These are phyloP conservation scores for Tragelaphus strepsiceros DNA, from an alignment of 2,113 vertebrate genomes.

Conservation along the genomic window DNA sequence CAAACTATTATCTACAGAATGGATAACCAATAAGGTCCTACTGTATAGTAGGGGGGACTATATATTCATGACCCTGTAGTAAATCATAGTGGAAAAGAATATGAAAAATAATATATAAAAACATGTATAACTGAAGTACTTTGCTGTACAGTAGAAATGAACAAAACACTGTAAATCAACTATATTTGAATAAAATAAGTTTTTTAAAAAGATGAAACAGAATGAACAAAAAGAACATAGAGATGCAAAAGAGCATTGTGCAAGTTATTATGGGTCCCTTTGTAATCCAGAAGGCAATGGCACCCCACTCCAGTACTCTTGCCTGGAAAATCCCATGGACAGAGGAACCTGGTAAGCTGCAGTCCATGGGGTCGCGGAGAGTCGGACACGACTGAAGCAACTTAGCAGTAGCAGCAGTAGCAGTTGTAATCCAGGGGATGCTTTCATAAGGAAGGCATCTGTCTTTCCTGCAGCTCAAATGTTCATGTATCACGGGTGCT, in stretches of 20 bases:
- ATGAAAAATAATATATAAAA: not conserved
- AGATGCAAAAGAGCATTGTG: not conserved
- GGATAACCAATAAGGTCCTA: not conserved
- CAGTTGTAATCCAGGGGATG: not conserved
- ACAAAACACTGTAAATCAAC: not conserved
- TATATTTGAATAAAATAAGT: not conserved
- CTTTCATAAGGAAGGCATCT: slow-evolving; percentile 39
- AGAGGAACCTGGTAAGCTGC: too few species aligned
- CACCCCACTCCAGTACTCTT: too few species aligned
- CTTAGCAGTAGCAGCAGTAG: too few species aligned
- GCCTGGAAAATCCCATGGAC: too few species aligned
- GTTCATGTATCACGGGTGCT: not conserved
- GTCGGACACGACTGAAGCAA: too few species aligned
- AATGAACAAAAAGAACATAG: not conserved
- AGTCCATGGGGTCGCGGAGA: too few species aligned
- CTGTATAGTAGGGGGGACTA: not conserved
- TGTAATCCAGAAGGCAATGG: not conserved
- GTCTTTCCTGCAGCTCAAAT: slow-evolving; percentile 26
- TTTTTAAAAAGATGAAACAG: not conserved
- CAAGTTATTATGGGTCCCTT: not conserved
- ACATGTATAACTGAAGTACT: not conserved
- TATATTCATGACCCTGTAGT: not conserved
- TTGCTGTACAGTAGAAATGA: not conserved
- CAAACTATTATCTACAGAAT: not conserved
- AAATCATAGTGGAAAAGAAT: not conserved